These are phyloP conservation scores for Coelopa frigida DNA, from an alignment of 1,140 invertebrate genomes.

Conservation along the genomic window DNA sequence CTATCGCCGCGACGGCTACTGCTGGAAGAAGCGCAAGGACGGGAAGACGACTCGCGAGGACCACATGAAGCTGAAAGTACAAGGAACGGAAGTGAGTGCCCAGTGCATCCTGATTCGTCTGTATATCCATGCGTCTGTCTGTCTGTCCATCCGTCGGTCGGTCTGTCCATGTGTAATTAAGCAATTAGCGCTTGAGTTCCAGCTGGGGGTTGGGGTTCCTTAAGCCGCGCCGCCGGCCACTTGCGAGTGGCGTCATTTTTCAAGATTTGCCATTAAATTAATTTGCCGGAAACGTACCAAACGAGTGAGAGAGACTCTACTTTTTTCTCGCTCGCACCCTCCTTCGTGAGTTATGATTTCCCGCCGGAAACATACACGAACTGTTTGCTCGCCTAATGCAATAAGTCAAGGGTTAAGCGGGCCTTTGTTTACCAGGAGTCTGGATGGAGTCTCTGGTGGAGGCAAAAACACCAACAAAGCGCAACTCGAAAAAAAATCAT, in stretches of 20 bases:
- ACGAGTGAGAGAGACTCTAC: conserved; percentile 1
- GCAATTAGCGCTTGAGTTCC: conserved; percentile 24
- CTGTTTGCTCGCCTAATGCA: conserved; percentile 28
- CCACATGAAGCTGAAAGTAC: conserved; percentile 98
- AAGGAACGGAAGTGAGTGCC: conserved; percentile 85
- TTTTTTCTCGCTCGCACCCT: conserved; percentile 4
- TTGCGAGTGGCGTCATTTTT: conserved; percentile 15
- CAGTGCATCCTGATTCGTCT: too few relatives aligned
- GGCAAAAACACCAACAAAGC: conserved; percentile 30
- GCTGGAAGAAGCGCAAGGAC: conserved; percentile 98
- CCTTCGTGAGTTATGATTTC: conserved; percentile 40
- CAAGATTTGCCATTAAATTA: conserved; percentile 16
- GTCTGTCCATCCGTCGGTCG: too few relatives aligned
- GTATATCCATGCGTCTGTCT: too few relatives aligned
- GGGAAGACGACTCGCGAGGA: conserved; percentile 97
- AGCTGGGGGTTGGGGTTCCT: background rate
- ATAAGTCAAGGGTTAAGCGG: conserved; percentile 43
- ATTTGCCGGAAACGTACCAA: conserved; percentile 14
- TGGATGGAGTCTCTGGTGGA: conserved; percentile 7
- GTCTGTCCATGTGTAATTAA: conserved; percentile 41
- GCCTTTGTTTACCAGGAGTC: conserved; percentile 12
- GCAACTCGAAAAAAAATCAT: conserved; percentile 17
- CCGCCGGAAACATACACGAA: conserved; percentile 38
- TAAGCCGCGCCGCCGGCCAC: background rate
- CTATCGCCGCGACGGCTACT: conserved; percentile 94